A percentile compares a stretch with the other conserved stretches of the same genome.
These are phyloP conservation scores for Virgularia gustaviana DNA, from an alignment of 92 coral and sea anemone genomes.

Conservation along the genomic window DNA sequence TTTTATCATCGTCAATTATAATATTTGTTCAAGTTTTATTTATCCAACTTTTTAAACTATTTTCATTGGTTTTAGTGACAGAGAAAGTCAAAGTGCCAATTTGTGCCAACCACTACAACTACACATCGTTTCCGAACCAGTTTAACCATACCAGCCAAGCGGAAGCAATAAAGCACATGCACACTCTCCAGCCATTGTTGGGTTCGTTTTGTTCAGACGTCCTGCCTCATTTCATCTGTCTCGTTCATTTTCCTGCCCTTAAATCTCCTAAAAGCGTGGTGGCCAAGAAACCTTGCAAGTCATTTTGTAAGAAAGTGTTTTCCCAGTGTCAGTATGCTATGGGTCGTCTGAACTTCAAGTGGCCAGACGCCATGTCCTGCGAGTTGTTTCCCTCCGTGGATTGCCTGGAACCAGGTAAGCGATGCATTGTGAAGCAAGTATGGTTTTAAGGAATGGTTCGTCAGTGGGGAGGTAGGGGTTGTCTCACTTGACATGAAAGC, in stretches of 20 bases:
- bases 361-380: conserved; percentile 24
- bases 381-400: background rate
- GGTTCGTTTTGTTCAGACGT: conserved; percentile 6
- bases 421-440: background rate
- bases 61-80: background rate
- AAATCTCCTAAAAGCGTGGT: background rate
- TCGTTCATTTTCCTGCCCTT: background rate
- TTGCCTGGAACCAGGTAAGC: background rate
- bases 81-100: background rate
- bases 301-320: background rate
- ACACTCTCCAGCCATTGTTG: conserved; percentile 7
- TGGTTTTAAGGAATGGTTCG: background rate
- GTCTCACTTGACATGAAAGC: too few species aligned
- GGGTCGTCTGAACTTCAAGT: conserved; percentile 9
- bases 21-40: too few species aligned
- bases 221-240: background rate
- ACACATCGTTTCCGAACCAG: conserved; percentile 5
- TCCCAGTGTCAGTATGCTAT: background rate
- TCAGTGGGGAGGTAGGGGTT: background rate
- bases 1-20: too few species aligned
- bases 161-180: conserved; percentile 8
- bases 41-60: background rate
- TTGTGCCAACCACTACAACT: background rate
- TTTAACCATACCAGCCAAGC: conserved; percentile 3
- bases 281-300: background rate